Conservation (phyloP, 2,113 vertebrate species). For the Pteronura brasiliensis region DNA sequence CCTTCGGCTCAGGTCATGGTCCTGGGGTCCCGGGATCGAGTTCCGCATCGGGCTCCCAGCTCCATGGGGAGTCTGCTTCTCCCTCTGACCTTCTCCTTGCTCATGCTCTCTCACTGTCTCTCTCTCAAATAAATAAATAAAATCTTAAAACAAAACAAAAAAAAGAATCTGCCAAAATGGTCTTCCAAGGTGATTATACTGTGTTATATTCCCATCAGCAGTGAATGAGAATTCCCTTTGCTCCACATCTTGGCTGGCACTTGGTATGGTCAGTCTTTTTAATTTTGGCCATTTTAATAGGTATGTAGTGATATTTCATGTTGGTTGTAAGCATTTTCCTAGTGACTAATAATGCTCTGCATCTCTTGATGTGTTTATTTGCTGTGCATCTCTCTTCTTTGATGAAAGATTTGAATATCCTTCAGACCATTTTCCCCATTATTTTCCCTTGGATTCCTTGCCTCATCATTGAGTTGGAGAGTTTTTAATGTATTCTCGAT, state of each 20-base stretch:
- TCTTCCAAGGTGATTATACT: not conserved
- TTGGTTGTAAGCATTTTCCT: not conserved
- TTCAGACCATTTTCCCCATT: not conserved
- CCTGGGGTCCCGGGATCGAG: no score
- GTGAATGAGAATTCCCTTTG: not conserved
- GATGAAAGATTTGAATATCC: not conserved
- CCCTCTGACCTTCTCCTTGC: no score
- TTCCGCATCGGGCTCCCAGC: no score
- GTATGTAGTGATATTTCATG: not conserved
- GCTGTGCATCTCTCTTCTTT: not conserved
- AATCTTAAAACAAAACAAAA: no score
- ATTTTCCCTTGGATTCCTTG: not conserved
- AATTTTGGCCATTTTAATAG: not conserved
- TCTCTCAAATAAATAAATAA: no score
- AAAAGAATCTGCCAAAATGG: not conserved
- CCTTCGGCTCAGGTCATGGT: no score
- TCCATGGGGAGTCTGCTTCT: no score
- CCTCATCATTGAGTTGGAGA: not conserved
- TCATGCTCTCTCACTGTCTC: no score
- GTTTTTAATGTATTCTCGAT: not conserved
- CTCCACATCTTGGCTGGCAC: not conserved
- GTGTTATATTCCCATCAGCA: not conserved
- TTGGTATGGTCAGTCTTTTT: not conserved
- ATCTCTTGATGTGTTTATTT: conserved; percentile 1
- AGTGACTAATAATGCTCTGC: not conserved